Evolutionary conservation across 2,888 invertebrate genomes (phyloP).

Genomic region (Stratiomys singularior): DNA sequence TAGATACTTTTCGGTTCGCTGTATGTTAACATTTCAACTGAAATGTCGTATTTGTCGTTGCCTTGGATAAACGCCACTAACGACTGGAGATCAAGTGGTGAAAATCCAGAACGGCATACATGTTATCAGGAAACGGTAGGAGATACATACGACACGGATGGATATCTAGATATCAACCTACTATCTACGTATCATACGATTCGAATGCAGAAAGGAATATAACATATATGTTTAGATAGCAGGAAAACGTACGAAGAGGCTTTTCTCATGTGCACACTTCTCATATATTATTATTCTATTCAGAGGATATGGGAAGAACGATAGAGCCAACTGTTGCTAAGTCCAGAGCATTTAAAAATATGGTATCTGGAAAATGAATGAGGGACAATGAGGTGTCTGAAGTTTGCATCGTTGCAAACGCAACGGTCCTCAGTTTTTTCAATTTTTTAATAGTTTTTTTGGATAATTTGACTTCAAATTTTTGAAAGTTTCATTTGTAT

Average conservation of each 20-base stretch:
- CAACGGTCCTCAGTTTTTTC: no score
- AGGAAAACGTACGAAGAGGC: background rate
- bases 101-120: background rate
- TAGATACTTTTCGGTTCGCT: background rate
- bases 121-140: background rate
- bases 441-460: no score
- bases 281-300: background rate
- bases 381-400: no score
- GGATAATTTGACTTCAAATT: no score
- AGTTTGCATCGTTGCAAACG: no score
- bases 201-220: no score
- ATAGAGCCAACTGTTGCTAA: constrained; percentile 16
- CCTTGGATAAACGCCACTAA: constrained; percentile 31
- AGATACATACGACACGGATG: background rate
- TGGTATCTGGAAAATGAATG: no score
- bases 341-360: background rate
- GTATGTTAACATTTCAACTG: background rate
- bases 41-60: background rate
- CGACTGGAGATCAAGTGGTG: constrained; percentile 30
- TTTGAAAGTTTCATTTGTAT: no score
- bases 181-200: no score
- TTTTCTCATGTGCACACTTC: background rate
- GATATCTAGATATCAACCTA: no score
- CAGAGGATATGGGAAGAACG: background rate
- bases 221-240: no score